Percentiles rank a stretch among this genome's conserved stretches.
These are phyloP conservation scores for Romanogobio albipinnatus DNA, from an alignment of 2,113 vertebrate species.

Conservation along the genomic window DNA sequence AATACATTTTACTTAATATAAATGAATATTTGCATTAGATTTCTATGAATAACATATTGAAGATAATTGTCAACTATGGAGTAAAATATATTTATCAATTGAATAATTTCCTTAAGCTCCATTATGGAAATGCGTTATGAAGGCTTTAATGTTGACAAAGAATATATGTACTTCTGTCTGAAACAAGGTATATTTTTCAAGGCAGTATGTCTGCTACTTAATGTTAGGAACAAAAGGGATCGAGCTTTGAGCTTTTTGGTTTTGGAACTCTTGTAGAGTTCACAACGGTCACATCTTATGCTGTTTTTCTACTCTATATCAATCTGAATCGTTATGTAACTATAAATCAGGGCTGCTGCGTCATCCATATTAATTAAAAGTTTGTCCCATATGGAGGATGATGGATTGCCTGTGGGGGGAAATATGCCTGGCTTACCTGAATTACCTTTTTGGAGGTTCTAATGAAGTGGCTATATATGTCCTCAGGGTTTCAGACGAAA, in stretches of 20 bases:
- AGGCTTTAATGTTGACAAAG: too few species aligned
- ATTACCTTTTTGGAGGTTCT: conserved; percentile 50
- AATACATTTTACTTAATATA: too few species aligned
- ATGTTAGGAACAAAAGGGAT: background rate
- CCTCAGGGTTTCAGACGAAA: conserved; percentile 5
- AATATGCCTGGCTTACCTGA: conserved; percentile 55
- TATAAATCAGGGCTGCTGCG: conserved; percentile 59
- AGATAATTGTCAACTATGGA: too few species aligned
- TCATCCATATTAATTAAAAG: conserved; percentile 76
- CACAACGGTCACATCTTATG: background rate
- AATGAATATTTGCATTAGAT: too few species aligned
- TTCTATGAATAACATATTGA: too few species aligned
- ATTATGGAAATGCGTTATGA: too few species aligned
- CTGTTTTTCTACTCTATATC: background rate
- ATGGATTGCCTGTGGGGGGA: conserved; percentile 62
- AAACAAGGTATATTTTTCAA: background rate
- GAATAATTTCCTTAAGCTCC: too few species aligned
- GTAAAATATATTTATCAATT: too few species aligned
- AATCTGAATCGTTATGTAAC: conserved; percentile 65
- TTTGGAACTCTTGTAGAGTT: background rate
- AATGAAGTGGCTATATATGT: conserved; percentile 24
- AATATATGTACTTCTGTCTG: background rate
- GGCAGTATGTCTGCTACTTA: background rate
- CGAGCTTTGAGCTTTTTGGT: background rate
- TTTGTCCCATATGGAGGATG: conserved; percentile 64